Evolutionary conservation across 2,113 vertebrate genomes (phyloP).

Genomic region (Eptesicus fuscus): DNA sequence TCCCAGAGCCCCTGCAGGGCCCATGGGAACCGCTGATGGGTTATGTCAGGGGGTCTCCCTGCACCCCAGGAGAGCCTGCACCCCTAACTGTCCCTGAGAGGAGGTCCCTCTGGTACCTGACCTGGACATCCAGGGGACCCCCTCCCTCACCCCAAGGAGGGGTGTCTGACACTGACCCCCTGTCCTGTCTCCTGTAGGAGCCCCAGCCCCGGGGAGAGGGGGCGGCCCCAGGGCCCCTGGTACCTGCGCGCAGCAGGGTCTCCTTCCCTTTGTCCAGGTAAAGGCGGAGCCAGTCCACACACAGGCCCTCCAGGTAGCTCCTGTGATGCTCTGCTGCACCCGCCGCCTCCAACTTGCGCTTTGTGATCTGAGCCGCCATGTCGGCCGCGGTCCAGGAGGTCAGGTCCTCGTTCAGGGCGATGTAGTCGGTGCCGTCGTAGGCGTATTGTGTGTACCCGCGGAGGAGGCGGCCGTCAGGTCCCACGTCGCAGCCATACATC

Average conservation of each 20-base stretch:
- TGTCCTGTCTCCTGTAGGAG: too few relatives aligned
- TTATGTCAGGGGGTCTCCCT: background rate
- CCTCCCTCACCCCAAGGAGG: too few relatives aligned
- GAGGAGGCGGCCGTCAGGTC: background rate
- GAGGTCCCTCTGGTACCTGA: too few relatives aligned
- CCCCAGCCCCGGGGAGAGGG: too few relatives aligned
- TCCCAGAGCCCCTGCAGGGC: background rate
- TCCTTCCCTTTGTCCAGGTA: background rate
- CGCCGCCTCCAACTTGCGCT: background rate
- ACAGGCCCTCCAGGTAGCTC: accelerated
- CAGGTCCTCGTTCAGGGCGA: conserved; percentile 50
- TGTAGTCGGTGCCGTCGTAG: conserved; percentile 71
- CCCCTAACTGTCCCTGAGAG: too few relatives aligned
- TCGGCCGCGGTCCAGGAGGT: background rate
- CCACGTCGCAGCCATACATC: accelerated
- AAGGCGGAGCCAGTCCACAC: accelerated
- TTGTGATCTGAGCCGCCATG: accelerated
- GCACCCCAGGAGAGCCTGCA: too few relatives aligned
- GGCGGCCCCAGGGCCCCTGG: too few relatives aligned
- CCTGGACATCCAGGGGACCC: too few relatives aligned
- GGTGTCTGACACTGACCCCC: too few relatives aligned
- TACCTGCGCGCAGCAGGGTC: too few relatives aligned
- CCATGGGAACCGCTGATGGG: background rate
- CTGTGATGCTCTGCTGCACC: accelerated
- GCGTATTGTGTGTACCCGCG: accelerated